phyloP scores from a whole-genome alignment of 2,888 invertebrate genomes.

The Ichneumon xanthorius region DNA sequence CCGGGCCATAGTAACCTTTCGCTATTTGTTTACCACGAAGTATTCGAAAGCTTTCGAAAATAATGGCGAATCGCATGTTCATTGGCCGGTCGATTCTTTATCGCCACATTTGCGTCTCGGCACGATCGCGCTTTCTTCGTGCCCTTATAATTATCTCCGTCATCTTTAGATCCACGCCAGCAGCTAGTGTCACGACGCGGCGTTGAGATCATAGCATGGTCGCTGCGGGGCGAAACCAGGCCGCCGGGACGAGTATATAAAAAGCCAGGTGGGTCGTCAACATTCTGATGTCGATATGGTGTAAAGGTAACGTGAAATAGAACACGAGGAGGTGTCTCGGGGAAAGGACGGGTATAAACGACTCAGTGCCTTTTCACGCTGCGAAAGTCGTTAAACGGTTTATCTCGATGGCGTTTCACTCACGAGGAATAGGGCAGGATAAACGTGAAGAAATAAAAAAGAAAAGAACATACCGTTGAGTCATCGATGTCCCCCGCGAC shows the following conservation, averaged over 20 bases:
- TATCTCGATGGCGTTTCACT: constrained; percentile 16
- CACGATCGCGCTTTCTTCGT: constrained; percentile 30
- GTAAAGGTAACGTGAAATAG: constrained; percentile 21
- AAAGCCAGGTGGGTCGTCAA: constrained; percentile 24
- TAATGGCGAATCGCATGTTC: not conserved
- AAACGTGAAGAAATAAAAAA: not conserved
- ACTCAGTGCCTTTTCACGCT: not conserved
- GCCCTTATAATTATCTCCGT: constrained; percentile 27
- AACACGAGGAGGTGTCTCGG: not conserved
- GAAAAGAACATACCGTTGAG: constrained; percentile 3
- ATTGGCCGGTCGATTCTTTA: not conserved
- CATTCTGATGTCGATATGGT: constrained; percentile 2
- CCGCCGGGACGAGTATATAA: constrained; percentile 13
- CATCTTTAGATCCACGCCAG: constrained; percentile 1
- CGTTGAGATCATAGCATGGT: constrained; percentile 21
- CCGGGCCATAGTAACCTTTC: too few relatives aligned
- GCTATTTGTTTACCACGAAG: not conserved
- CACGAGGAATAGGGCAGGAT: not conserved
- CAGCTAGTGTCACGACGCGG: constrained; percentile 33
- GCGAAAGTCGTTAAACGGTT: constrained; percentile 31
- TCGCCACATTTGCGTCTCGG: not conserved
- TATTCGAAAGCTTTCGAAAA: not conserved
- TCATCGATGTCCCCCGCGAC: not conserved
- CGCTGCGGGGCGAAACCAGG: constrained; percentile 30
- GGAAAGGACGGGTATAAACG: constrained; percentile 5